Evolutionary conservation across 2,113 vertebrate genomes (phyloP).

Genomic region (Oryzias celebensis): DNA sequence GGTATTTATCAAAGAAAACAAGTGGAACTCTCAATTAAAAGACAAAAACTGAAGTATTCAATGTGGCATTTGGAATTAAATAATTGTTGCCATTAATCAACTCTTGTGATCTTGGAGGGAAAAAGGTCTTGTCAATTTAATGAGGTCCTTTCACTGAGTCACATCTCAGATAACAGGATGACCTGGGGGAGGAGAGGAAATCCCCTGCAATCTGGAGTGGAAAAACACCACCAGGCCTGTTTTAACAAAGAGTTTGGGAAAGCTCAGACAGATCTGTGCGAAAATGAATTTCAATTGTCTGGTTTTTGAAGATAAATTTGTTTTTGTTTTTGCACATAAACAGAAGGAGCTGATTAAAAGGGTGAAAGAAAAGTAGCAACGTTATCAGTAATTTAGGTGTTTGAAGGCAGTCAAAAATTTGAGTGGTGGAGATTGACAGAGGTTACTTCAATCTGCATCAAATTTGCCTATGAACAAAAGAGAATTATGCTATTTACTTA

Average conservation of each 20-base stretch:
- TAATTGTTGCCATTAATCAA: constrained; percentile 15
- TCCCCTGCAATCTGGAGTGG: constrained; percentile 48
- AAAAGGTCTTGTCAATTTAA: constrained; percentile 23
- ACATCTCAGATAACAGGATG: constrained; percentile 65
- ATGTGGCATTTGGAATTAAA: constrained; percentile 10
- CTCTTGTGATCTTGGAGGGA: constrained; percentile 9
- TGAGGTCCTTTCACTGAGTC: constrained; percentile 47
- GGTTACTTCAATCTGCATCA: constrained; percentile 16
- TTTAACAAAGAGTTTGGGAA: constrained; percentile 24
- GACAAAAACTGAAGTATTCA: not conserved
- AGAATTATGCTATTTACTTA: not conserved
- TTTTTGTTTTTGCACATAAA: not conserved
- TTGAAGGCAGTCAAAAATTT: constrained; percentile 20
- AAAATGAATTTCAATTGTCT: not conserved
- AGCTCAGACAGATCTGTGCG: not conserved
- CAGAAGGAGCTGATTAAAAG: constrained; percentile 1
- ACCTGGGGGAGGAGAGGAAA: constrained; percentile 51
- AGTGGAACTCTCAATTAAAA: no score
- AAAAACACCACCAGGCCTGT: constrained; percentile 30
- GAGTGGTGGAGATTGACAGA: constrained; percentile 33
- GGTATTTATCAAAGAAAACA: no score
- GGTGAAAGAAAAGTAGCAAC: constrained; percentile 15
- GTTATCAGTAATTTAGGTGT: constrained; percentile 5
- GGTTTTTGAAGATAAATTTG: not conserved
- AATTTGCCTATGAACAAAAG: constrained; percentile 5